Evolutionary conservation across 2,888 invertebrate species (phyloP).

Genomic region (Sipunculus nudus): DNA sequence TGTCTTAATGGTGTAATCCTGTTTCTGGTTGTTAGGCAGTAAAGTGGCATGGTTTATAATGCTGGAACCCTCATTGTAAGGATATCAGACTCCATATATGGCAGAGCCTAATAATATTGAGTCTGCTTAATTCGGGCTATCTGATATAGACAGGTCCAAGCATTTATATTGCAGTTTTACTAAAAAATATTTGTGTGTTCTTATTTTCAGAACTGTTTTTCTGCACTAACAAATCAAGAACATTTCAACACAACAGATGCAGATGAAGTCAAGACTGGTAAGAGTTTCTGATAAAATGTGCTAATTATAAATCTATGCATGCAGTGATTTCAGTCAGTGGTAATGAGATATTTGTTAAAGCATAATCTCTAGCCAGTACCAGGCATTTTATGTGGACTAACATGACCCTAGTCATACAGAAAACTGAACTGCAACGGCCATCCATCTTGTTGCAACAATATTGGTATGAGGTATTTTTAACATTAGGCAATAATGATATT

Average conservation of each 20-base stretch:
- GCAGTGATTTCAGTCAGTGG: not conserved
- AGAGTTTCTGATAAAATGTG: conserved; percentile 16
- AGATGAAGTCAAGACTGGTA: conserved; percentile 65
- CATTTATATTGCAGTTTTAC: too few species aligned
- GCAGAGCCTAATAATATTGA: too few species aligned
- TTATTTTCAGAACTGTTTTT: conserved; percentile 53
- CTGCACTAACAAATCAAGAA: conserved; percentile 67
- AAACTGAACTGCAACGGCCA: not conserved
- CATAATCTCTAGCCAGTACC: not conserved
- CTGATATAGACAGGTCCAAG: too few species aligned
- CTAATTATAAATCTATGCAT: not conserved
- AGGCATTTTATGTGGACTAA: not conserved
- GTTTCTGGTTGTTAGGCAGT: too few species aligned
- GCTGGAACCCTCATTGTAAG: too few species aligned
- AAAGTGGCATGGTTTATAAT: too few species aligned
- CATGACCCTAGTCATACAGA: not conserved
- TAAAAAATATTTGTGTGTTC: conserved; percentile 6
- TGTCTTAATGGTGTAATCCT: too few species aligned
- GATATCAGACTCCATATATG: too few species aligned
- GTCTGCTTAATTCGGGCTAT: too few species aligned
- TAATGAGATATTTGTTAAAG: too few species aligned
- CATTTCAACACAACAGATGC: conserved; percentile 63
- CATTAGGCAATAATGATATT: too few species aligned
- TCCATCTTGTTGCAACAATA: not conserved
- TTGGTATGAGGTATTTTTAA: not conserved